Percentiles rank a stretch among this genome's conserved stretches.
Conservation (phyloP, 2,888 invertebrate species). For the Drosophila testacea region DNA sequence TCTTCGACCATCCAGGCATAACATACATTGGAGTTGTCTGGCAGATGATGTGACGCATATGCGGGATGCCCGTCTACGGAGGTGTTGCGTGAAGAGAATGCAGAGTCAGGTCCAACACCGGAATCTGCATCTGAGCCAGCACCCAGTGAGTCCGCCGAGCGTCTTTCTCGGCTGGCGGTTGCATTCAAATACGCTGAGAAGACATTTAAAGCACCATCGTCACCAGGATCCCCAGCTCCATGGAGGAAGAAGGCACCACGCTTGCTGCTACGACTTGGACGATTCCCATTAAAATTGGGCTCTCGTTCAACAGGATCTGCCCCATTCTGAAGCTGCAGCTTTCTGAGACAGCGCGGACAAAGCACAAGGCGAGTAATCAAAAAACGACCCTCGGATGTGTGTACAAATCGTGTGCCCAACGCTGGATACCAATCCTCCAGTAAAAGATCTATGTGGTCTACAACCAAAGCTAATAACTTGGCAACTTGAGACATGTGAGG, state of each 20-base stretch:
- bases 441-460: slow-evolving; percentile 97
- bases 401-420: slow-evolving; percentile 97
- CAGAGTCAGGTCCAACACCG: slow-evolving; percentile 93
- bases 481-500: slow-evolving; percentile 92
- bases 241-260: slow-evolving; percentile 69
- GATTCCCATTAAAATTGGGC: slow-evolving; percentile 54
- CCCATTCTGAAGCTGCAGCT: slow-evolving; percentile 75
- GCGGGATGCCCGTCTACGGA: slow-evolving; percentile 92
- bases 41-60: slow-evolving; percentile 79
- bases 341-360: slow-evolving; percentile 94
- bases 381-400: slow-evolving; percentile 98
- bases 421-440: slow-evolving; percentile 99
- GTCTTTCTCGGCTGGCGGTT: slow-evolving; percentile 77
- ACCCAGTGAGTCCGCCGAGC: slow-evolving; percentile 86
- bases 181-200: slow-evolving; percentile 82
- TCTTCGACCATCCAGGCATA: slow-evolving; percentile 98
- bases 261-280: slow-evolving; percentile 67
- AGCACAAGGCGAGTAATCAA: slow-evolving; percentile 97
- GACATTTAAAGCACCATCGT: slow-evolving; percentile 77
- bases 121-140: slow-evolving; percentile 92
- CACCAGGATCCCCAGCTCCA: slow-evolving; percentile 66
- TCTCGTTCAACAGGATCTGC: slow-evolving; percentile 75
- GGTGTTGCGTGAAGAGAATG: slow-evolving; percentile 92
- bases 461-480: slow-evolving; percentile 93
- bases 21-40: slow-evolving; percentile 85